A percentile compares a stretch with the other conserved stretches of the same genome.
Conservation (phyloP, 2,888 invertebrate genomes). For the Trimorus sp. region DNA sequence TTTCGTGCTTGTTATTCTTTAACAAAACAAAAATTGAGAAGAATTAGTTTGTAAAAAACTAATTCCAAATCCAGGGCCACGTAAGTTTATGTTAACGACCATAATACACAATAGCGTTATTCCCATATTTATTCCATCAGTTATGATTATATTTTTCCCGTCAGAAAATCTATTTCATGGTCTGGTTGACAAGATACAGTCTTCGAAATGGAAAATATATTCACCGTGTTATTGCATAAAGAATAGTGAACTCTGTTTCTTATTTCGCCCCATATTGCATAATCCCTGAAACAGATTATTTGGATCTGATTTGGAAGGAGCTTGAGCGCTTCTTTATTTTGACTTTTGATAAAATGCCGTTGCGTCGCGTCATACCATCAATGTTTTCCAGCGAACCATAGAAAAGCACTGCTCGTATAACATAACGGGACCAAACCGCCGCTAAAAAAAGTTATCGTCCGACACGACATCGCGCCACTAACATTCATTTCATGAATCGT, state of each 20-base stretch:
- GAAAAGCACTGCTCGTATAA: constrained; percentile 29
- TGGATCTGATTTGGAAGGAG: constrained; percentile 29
- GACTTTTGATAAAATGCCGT: constrained; percentile 45
- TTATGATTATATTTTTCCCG: constrained; percentile 50
- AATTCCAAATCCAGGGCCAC: too few species aligned
- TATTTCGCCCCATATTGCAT: constrained; percentile 44
- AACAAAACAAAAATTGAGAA: too few species aligned
- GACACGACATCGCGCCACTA: constrained; percentile 37
- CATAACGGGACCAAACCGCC: constrained; percentile 30
- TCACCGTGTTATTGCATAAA: constrained; percentile 60
- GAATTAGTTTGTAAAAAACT: too few species aligned
- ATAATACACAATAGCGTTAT: constrained; percentile 35
- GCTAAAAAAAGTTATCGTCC: constrained; percentile 46
- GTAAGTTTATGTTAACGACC: too few species aligned
- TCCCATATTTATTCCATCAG: constrained; percentile 46
- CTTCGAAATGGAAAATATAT: constrained; percentile 59
- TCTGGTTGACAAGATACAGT: constrained; percentile 54
- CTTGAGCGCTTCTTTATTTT: constrained; percentile 19
- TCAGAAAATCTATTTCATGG: constrained; percentile 61
- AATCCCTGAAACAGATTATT: constrained; percentile 45
- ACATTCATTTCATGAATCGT: constrained; percentile 45
- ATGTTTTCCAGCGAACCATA: constrained; percentile 27
- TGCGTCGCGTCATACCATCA: neutral
- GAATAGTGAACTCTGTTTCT: constrained; percentile 41
- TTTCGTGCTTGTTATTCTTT: too few species aligned